These are phyloP conservation scores for Nicator chloris DNA, from an alignment of 2,113 vertebrate species.

Conservation along the genomic window DNA sequence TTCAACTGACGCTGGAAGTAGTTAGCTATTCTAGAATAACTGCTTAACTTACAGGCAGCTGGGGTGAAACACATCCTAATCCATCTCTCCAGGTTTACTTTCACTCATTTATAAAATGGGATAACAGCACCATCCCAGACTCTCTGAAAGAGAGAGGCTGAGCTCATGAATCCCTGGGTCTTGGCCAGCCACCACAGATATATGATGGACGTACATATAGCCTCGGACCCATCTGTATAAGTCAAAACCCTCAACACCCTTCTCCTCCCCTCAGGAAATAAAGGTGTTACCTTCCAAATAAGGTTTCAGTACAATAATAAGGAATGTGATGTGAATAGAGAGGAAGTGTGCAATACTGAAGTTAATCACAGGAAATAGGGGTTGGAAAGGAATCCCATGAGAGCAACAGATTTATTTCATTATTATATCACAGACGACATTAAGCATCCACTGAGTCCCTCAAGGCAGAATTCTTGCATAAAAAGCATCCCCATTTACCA, in stretches of 20 bases:
- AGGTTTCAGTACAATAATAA: not conserved
- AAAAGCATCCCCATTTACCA: constrained; percentile 33
- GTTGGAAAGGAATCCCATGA: constrained; percentile 1
- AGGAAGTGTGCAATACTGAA: not conserved
- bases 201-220: rapidly evolving
- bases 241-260: not conserved
- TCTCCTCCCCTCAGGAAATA: not conserved
- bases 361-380: constrained; percentile 6
- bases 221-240: not conserved
- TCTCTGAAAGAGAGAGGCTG: not conserved
- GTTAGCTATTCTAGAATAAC: not conserved
- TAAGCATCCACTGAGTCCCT: constrained; percentile 30
- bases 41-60: not conserved
- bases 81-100: not conserved
- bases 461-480: constrained; percentile 27
- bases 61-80: not conserved
- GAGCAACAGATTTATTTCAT: constrained; percentile 2
- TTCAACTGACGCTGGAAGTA: not conserved
- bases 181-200: not conserved
- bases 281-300: not conserved
- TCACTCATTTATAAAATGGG: not conserved
- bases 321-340: not conserved
- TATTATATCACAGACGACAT: constrained; percentile 56
- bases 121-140: not conserved
- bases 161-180: not conserved